These are phyloP conservation scores for Aphaenogaster rudis DNA, from an alignment of 1,140 invertebrate genomes.

Conservation along the genomic window DNA sequence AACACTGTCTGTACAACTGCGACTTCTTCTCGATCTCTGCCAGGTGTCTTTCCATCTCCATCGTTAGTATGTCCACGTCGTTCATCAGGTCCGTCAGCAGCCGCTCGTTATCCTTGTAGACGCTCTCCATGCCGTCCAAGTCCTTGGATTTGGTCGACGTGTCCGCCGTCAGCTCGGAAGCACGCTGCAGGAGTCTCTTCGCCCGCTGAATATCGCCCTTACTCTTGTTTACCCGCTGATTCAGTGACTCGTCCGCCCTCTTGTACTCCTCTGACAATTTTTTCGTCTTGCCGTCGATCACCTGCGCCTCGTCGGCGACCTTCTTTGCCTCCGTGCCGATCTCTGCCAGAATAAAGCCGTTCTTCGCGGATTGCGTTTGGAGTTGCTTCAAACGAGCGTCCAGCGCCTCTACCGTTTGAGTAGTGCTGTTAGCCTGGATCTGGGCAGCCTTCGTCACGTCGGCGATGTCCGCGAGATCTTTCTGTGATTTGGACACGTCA, in stretches of 20 bases:
- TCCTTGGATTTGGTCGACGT: constrained; percentile 92
- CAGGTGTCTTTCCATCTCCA: constrained; percentile 81
- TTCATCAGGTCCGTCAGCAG: constrained; percentile 80
- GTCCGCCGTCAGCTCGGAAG: constrained; percentile 92
- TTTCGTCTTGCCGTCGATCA: constrained; percentile 87
- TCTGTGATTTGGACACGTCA: constrained; percentile 92
- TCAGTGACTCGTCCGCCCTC: constrained; percentile 88
- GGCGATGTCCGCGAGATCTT: constrained; percentile 91
- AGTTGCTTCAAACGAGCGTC: constrained; percentile 90
- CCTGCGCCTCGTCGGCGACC: constrained; percentile 88
- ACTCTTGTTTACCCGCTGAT: constrained; percentile 89
- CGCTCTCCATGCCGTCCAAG: constrained; percentile 89
- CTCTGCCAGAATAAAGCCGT: constrained; percentile 89
- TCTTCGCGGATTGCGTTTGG: constrained; percentile 92
- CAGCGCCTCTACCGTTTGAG: constrained; percentile 90
- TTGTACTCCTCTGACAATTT: constrained; percentile 88
- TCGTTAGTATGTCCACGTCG: constrained; percentile 80
- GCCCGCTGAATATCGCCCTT: constrained; percentile 91
- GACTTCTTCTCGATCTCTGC: constrained; percentile 82
- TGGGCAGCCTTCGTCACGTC: constrained; percentile 92
- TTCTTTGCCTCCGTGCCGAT: constrained; percentile 88
- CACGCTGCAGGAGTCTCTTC: constrained; percentile 91
- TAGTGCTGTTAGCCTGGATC: constrained; percentile 91
- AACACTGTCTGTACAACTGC: constrained; percentile 81
- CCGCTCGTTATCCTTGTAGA: constrained; percentile 84